These are phyloP conservation scores for Malurus cyaneus DNA, from an alignment of 2,113 vertebrate genomes.

Conservation along the genomic window DNA sequence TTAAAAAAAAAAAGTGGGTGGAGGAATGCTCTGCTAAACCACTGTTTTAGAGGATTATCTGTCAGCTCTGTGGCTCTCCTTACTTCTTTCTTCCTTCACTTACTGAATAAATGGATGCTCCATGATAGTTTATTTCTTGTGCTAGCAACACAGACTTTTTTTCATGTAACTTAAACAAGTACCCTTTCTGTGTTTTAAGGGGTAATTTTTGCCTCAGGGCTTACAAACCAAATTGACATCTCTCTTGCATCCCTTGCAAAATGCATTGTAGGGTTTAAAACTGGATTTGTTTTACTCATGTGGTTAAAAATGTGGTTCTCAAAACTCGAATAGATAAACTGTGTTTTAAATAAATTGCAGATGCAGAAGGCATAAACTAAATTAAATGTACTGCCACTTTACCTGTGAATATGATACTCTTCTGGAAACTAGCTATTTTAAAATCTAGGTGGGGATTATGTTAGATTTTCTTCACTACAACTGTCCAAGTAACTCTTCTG, in stretches of 20 bases:
- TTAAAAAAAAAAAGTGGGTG: rapidly evolving
- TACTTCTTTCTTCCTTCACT: neutral
- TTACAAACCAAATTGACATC: neutral
- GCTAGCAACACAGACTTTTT: neutral
- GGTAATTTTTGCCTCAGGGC: neutral
- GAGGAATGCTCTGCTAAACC: neutral
- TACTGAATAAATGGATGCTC: neutral
- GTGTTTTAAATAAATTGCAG: neutral
- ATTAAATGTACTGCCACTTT: neutral
- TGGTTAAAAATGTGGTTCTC: neutral
- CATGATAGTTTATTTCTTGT: neutral
- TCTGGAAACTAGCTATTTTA: neutral
- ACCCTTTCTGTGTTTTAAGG: neutral
- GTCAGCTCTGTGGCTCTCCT: neutral
- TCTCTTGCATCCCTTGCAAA: neutral
- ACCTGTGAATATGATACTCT: neutral
- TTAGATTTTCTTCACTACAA: neutral
- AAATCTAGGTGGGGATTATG: neutral
- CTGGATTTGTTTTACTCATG: neutral
- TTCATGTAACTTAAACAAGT: neutral
- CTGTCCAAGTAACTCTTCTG: neutral
- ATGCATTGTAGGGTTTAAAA: neutral
- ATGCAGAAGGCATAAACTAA: neutral
- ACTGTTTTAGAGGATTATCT: neutral
- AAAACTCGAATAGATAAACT: neutral